A percentile compares a stretch with the other conserved stretches of the same genome.
These are phyloP conservation scores for Candidula unifasciata DNA, from an alignment of 2,888 invertebrate species.

Conservation along the genomic window DNA sequence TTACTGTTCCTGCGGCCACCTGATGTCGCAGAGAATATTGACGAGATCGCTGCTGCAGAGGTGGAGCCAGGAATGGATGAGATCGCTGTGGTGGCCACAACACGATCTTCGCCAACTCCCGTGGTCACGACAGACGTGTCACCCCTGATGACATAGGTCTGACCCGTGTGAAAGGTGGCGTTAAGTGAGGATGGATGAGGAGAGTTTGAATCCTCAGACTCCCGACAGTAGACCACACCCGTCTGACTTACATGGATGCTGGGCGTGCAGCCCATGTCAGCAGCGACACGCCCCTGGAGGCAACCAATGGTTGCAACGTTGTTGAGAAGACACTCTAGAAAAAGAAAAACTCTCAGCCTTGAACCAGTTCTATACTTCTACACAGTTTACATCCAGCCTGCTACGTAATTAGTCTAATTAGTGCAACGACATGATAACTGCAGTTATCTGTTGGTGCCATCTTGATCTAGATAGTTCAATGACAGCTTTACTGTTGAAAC, in stretches of 20 bases:
- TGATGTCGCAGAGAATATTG: not conserved
- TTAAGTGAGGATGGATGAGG: slow-evolving; percentile 62
- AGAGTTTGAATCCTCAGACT: slow-evolving; percentile 71
- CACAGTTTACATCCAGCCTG: too few relatives aligned
- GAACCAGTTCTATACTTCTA: too few relatives aligned
- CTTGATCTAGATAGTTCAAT: too few relatives aligned
- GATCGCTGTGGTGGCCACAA: slow-evolving; percentile 17
- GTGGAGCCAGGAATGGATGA: not conserved
- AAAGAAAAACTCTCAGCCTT: not conserved
- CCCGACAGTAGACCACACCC: slow-evolving; percentile 73
- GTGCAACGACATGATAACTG: too few relatives aligned
- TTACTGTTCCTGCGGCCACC: not conserved
- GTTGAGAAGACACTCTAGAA: not conserved
- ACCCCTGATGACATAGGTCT: slow-evolving; percentile 40
- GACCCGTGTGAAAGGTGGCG: slow-evolving; percentile 59
- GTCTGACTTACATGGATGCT: slow-evolving; percentile 76
- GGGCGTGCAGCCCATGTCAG: slow-evolving; percentile 76
- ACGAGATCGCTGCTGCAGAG: not conserved
- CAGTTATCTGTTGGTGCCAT: too few relatives aligned
- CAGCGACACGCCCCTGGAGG: slow-evolving; percentile 44
- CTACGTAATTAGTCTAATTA: too few relatives aligned
- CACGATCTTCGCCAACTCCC: slow-evolving; percentile 19
- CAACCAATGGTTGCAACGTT: slow-evolving; percentile 47
- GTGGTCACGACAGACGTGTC: slow-evolving; percentile 33
- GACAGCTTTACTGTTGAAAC: too few relatives aligned